phyloP scores from a whole-genome alignment of 2,113 vertebrate species.

The Megaleporinus macrocephalus region DNA sequence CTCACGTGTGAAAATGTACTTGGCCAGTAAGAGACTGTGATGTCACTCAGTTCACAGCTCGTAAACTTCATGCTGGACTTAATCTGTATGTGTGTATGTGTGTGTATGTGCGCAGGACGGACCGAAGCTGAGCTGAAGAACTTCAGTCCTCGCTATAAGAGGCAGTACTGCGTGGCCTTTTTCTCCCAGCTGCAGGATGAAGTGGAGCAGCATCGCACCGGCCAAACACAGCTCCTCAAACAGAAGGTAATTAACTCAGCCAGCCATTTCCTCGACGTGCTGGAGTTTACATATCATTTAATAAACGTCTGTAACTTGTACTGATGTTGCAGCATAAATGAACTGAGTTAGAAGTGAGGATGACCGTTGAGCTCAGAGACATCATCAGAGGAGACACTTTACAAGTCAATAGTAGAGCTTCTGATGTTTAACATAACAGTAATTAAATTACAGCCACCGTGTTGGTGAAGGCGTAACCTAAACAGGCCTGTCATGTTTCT shows the following conservation, averaged over 20 bases:
- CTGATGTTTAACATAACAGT: too few species aligned
- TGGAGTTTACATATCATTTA: not conserved
- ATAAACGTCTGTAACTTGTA: not conserved
- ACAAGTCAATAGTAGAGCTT: too few species aligned
- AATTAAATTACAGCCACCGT: too few species aligned
- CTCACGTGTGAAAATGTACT: too few species aligned
- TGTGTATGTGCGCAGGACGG: conserved; percentile 74
- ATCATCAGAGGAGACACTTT: too few species aligned
- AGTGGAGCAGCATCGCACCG: conserved; percentile 83
- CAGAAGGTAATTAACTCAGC: conserved; percentile 75
- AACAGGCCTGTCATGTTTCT: too few species aligned
- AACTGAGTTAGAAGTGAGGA: too few species aligned
- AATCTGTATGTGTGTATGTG: not conserved
- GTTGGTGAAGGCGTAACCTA: too few species aligned
- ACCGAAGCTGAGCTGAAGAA: conserved; percentile 83
- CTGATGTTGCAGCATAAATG: not conserved
- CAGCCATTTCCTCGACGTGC: not conserved
- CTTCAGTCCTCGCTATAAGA: conserved; percentile 86
- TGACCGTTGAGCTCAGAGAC: too few species aligned
- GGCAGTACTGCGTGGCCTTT: conserved; percentile 84
- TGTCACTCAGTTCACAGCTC: too few species aligned
- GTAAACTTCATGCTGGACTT: too few species aligned
- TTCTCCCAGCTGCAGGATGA: conserved; percentile 84
- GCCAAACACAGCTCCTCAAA: conserved; percentile 80
- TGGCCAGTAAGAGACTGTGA: too few species aligned